Percentiles rank a stretch among this genome's conserved stretches.
Conservation (phyloP, 2,797 vertebrate genomes). For the Enteromius anoplus region DNA sequence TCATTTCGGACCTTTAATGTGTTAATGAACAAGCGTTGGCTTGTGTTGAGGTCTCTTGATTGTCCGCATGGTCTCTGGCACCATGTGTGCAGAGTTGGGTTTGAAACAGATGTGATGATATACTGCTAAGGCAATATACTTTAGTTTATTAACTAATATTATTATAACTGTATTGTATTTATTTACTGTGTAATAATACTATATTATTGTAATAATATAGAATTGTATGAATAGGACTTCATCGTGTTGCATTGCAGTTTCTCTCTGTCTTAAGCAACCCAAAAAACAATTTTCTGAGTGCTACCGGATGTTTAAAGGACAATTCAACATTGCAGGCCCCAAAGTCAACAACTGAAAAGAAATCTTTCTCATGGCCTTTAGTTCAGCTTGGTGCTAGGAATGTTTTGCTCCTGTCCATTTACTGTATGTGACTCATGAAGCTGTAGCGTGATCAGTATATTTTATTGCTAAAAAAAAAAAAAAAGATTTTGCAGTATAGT, state of each 20-base stretch:
- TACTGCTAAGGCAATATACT: background rate
- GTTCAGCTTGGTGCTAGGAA: background rate
- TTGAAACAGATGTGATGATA: background rate
- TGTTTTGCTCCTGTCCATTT: background rate
- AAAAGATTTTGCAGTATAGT: background rate
- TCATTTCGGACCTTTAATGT: constrained; percentile 24
- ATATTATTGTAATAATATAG: background rate
- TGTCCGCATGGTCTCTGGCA: background rate
- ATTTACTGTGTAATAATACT: background rate
- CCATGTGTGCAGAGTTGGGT: background rate
- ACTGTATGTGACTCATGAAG: background rate
- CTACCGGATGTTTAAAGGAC: constrained; percentile 38
- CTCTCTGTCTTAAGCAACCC: background rate
- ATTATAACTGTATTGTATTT: background rate
- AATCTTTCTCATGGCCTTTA: constrained; percentile 20
- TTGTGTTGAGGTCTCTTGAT: constrained; percentile 3
- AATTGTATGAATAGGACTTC: background rate
- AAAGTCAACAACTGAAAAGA: constrained; percentile 24
- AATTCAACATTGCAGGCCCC: constrained; percentile 26
- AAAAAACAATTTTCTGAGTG: background rate
- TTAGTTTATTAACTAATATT: background rate
- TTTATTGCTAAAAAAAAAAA: background rate
- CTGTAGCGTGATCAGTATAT: background rate
- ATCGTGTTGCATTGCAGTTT: background rate
- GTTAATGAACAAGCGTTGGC: constrained; percentile 25